These are phyloP conservation scores for Paraescarpia echinospica DNA, from an alignment of 1,140 invertebrate species.

Conservation along the genomic window DNA sequence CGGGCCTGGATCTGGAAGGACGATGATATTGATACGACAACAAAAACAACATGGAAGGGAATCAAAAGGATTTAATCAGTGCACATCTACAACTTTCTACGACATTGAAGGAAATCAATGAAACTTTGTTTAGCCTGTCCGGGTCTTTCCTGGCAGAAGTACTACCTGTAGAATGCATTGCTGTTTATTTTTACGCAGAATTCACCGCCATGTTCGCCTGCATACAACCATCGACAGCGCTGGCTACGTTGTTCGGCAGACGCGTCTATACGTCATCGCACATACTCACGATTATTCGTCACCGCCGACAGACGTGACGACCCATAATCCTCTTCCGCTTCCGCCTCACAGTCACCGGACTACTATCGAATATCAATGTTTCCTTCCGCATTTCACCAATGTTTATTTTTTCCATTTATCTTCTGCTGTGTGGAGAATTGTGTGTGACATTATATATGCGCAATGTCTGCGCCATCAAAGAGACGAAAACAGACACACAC, in stretches of 20 bases:
- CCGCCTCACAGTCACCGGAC: neutral
- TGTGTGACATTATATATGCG: neutral
- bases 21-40: too few relatives aligned
- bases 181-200: neutral
- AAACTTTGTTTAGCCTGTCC: neutral
- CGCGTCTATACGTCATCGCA: neutral
- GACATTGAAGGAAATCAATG: neutral
- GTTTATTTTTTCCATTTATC: neutral
- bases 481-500: neutral
- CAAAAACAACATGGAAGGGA: too few relatives aligned
- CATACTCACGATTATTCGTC: neutral
- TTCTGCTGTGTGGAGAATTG: neutral
- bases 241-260: neutral
- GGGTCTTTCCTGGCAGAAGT: neutral
- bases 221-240: too few relatives aligned
- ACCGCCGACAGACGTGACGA: neutral
- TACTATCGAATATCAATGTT: neutral
- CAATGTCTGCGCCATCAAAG: neutral
- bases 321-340: conserved; percentile 3
- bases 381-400: neutral
- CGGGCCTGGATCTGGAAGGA: too few relatives aligned
- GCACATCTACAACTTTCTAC: too few relatives aligned
- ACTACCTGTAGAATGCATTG: neutral
- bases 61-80: too few relatives aligned
- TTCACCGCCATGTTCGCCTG: neutral